A percentile compares a stretch with the other conserved stretches of the same genome.
phyloP scores from a whole-genome alignment of 2,113 vertebrate genomes.

The Baryphthengus martii region DNA sequence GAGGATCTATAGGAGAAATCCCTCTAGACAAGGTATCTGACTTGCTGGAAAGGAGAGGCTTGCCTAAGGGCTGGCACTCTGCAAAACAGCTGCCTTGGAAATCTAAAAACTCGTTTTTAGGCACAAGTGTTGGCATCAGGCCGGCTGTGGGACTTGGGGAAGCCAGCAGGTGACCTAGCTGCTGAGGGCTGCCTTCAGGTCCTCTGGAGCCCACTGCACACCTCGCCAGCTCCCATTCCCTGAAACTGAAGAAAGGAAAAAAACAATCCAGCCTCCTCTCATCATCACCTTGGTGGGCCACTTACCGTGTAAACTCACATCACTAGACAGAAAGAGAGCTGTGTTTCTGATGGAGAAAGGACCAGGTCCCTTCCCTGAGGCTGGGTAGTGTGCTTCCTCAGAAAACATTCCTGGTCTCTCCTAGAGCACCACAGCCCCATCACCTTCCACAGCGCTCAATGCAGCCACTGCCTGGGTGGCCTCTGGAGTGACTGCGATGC shows the following conservation, averaged over 20 bases:
- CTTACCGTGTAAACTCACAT: not conserved
- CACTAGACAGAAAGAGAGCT: accelerated
- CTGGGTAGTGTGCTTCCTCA: not conserved
- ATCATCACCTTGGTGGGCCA: not conserved
- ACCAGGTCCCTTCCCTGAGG: not conserved
- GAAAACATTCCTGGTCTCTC: accelerated
- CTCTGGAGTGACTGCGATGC: accelerated
- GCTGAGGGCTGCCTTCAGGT: not conserved
- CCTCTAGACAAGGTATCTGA: not conserved
- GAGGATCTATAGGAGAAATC: not conserved
- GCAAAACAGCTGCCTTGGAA: not conserved
- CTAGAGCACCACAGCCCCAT: not conserved
- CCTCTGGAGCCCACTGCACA: not conserved
- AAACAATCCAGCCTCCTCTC: not conserved
- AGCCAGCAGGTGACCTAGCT: not conserved
- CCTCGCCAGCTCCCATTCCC: accelerated
- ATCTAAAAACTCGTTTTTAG: not conserved
- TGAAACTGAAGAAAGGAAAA: not conserved
- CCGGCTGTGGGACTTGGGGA: no score
- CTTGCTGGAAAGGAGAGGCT: not conserved
- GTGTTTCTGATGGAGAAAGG: not conserved
- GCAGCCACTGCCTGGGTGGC: not conserved
- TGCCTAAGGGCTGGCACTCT: not conserved
- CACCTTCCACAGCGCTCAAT: accelerated
- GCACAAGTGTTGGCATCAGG: not conserved